These are phyloP conservation scores for Notolabrus celidotus DNA, from an alignment of 2,797 vertebrate genomes.

Conservation along the genomic window DNA sequence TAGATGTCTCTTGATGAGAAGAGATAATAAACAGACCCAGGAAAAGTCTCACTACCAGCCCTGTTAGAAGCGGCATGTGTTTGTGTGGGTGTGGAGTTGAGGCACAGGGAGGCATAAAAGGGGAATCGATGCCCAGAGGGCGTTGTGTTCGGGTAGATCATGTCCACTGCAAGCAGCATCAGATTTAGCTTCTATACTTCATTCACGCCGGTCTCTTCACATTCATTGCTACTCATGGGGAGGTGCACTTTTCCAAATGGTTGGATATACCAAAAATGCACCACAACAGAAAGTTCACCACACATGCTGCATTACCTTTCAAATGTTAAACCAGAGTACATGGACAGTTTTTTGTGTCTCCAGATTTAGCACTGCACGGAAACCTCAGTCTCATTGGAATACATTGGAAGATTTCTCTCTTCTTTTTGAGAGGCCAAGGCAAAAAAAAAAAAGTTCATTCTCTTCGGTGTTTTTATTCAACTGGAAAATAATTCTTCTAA, in stretches of 20 bases:
- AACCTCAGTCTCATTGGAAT: constrained; percentile 44
- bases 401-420: constrained; percentile 41
- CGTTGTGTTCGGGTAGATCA: constrained; percentile 38
- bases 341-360: constrained; percentile 51
- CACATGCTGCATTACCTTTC: constrained; percentile 52
- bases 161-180: constrained; percentile 63
- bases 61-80: constrained; percentile 48
- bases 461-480: constrained; percentile 46
- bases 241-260: constrained; percentile 22
- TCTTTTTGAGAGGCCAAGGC: constrained; percentile 64
- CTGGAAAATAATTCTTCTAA: constrained; percentile 52
- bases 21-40: constrained; percentile 38
- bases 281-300: constrained; percentile 53
- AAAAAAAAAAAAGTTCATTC: constrained; percentile 51
- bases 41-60: constrained; percentile 43
- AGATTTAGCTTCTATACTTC: constrained; percentile 56
- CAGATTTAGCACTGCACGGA: constrained; percentile 47
- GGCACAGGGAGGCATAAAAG: constrained; percentile 59
- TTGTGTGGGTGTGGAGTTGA: constrained; percentile 63
- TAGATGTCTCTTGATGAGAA: constrained; percentile 27
- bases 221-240: constrained; percentile 57
- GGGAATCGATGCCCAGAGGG: constrained; percentile 48
- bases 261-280: constrained; percentile 59
- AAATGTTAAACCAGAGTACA: constrained; percentile 36
- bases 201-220: constrained; percentile 63